Base-by-base conservation (phyloP, 1,140 invertebrate species). In the Drosophila yakuba region DNA sequence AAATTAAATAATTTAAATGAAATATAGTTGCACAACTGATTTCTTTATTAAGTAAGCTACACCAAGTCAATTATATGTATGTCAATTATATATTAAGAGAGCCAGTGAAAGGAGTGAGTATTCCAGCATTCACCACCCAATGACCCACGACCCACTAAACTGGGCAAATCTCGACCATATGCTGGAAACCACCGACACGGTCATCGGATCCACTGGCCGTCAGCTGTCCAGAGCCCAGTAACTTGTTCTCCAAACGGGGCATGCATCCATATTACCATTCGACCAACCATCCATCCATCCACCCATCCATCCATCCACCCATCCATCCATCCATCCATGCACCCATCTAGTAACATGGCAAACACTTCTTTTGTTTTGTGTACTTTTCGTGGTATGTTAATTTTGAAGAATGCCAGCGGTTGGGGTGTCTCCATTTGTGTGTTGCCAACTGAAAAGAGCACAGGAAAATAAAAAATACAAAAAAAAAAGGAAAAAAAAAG, bases 321-420 rank as follows among this genome's bases (percentile, higher is more conserved):
- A 47, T 47, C 61, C 48, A 54, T 14, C 45, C 45, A 48, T 28
- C 23, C 45, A 48, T 44, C 17, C 45, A 39, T 35, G 35, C 63
- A 68, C 56, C 61, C 61, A 68, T n/a, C 47, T 39, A 62, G 52
- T 32, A 58, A 55, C 59, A 41, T 74, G 57, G 39, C 36, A 76
- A 72, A 61, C 56, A 67, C 61, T 66, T 67, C 45, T 73, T 72
- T 76, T 80, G 64, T 80, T 55, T 54, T 57, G 56, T 57, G 44
- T 63, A 36, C 71, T 54, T 76, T 81, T 81, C 51, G 72, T 72
- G 61, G 78, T 80, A 83, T 83, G 80, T 79, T 84, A 84, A 84
- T 84, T 83, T 84, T 76, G 52, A 80, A 76, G 76, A 79, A 79
- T 72, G 71, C 67, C 48, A 39, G 63, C 47, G 43, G 67, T 57